Evolutionary conservation across 2,888 invertebrate species (phyloP).

Genomic region (Thymelicus acteon): DNA sequence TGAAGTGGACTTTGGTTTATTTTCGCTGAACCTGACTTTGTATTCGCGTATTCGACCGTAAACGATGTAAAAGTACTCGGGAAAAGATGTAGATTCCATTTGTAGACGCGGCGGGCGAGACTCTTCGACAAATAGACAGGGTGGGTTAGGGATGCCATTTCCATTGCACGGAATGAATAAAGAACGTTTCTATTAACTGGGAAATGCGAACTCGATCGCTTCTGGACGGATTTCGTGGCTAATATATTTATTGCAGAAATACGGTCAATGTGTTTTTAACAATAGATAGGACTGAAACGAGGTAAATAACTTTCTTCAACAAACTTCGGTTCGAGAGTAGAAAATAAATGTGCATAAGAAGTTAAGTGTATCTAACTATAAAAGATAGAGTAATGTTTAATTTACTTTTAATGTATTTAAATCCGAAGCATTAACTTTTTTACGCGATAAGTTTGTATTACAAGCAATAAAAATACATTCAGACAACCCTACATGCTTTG

Average conservation of each 20-base stretch:
- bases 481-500: neutral
- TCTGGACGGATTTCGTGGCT: neutral
- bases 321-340: neutral
- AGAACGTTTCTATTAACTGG: slow-evolving; percentile 2
- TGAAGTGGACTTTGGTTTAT: slow-evolving; percentile 46
- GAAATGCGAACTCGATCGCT: neutral
- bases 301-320: neutral
- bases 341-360: too few relatives aligned
- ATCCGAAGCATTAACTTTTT: too few relatives aligned
- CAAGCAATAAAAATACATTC: neutral
- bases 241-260: neutral
- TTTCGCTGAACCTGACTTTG: slow-evolving; percentile 45
- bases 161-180: slow-evolving; percentile 31
- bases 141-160: slow-evolving; percentile 39
- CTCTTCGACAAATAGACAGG: slow-evolving; percentile 55
- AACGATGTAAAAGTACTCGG: slow-evolving; percentile 49
- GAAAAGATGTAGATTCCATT: slow-evolving; percentile 45
- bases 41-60: slow-evolving; percentile 51
- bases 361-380: too few relatives aligned
- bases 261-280: neutral
- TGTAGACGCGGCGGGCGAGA: slow-evolving; percentile 49
- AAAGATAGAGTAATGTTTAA: too few relatives aligned
- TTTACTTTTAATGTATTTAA: too few relatives aligned
- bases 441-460: too few relatives aligned
- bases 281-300: neutral